Conservation (phyloP, 2,113 vertebrate species). For the Seriola quinqueradiata region DNA sequence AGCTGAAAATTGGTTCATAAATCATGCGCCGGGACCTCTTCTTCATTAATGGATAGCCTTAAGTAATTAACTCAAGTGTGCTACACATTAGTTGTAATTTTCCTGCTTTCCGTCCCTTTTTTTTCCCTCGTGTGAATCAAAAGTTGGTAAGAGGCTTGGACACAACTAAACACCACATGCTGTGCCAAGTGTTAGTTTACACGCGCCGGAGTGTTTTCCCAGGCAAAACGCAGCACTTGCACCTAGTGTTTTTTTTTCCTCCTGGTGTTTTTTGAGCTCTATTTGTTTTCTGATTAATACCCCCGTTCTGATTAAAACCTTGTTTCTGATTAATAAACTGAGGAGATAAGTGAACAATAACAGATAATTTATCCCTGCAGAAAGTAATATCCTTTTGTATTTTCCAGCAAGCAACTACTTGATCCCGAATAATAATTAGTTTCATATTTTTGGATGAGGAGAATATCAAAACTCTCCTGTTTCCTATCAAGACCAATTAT, state of each 20-base stretch:
- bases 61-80: constrained; percentile 30
- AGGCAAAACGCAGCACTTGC: constrained; percentile 40
- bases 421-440: constrained; percentile 68
- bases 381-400: constrained; percentile 31
- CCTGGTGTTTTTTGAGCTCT: constrained; percentile 31
- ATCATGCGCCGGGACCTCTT: constrained; percentile 28
- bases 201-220: constrained; percentile 49
- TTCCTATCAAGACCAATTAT: constrained; percentile 62
- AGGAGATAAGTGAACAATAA: constrained; percentile 50
- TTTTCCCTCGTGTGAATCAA: constrained; percentile 14
- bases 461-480: constrained; percentile 54
- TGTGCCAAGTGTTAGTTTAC: constrained; percentile 42
- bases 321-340: constrained; percentile 46
- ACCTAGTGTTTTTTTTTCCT: constrained; percentile 36
- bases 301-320: constrained; percentile 48
- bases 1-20: not conserved
- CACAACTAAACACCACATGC: constrained; percentile 44
- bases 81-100: constrained; percentile 11
- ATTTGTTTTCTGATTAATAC: constrained; percentile 41
- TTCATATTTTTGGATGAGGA: constrained; percentile 59
- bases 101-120: not conserved
- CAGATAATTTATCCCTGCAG: constrained; percentile 35
- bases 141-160: constrained; percentile 42
- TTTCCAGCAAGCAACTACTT: constrained; percentile 37
- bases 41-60: constrained; percentile 22